These are phyloP conservation scores for Tachyglossus aculeatus DNA, from an alignment of 2,797 vertebrate genomes.

Conservation along the genomic window DNA sequence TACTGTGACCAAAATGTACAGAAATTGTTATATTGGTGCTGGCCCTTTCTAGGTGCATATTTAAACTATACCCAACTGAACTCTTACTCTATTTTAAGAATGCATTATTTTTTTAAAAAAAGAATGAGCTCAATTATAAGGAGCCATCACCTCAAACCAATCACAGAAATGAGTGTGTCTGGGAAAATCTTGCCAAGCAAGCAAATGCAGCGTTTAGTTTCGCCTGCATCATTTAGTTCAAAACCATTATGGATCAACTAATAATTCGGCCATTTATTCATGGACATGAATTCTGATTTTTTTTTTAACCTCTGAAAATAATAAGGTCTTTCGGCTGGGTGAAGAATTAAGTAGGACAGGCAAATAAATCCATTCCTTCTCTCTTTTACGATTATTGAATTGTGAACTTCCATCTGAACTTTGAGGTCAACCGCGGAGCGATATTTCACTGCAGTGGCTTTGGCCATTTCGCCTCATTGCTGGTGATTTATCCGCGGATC, in stretches of 20 bases:
- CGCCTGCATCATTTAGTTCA: not conserved
- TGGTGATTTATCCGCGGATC: not conserved
- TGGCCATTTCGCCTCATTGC: not conserved
- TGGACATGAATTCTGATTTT: not conserved
- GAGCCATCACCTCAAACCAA: not conserved
- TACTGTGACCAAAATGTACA: too few species aligned
- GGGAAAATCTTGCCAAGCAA: not conserved
- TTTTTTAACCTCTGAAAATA: not conserved
- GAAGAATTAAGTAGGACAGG: not conserved
- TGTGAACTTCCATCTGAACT: not conserved
- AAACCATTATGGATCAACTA: not conserved
- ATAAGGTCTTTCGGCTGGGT: not conserved
- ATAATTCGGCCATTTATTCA: not conserved
- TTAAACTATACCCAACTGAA: too few species aligned
- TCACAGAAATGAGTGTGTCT: not conserved
- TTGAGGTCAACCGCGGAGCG: not conserved
- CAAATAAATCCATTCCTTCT: not conserved
- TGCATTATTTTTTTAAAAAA: too few species aligned
- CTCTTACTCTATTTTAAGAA: too few species aligned
- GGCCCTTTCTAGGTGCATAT: too few species aligned
- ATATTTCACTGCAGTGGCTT: not conserved
- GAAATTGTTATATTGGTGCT: too few species aligned
- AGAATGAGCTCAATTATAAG: too few species aligned
- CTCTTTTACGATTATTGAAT: not conserved
- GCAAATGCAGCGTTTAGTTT: not conserved